phyloP scores from a whole-genome alignment of 2,888 invertebrate species.

The Nemotelus nigrinus region DNA sequence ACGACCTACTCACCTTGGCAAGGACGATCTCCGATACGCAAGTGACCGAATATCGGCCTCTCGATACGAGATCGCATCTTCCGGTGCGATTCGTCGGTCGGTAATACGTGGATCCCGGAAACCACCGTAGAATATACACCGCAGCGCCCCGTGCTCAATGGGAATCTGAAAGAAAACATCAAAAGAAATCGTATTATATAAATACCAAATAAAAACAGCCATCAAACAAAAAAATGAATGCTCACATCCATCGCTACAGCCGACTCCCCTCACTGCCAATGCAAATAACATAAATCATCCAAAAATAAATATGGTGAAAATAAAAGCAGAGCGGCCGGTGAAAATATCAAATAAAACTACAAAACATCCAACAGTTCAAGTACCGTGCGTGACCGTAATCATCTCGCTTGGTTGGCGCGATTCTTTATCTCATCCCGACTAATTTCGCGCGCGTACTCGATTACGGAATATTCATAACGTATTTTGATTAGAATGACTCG shows the following conservation, averaged over 20 bases:
- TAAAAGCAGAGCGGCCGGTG: not conserved
- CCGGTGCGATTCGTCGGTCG: slow-evolving; percentile 58
- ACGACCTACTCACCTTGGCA: slow-evolving; percentile 41
- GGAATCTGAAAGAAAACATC: slow-evolving; percentile 57
- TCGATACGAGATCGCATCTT: slow-evolving; percentile 60
- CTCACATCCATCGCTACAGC: slow-evolving; percentile 25
- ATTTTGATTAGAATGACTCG: not conserved
- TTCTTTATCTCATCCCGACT: not conserved
- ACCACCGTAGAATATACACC: slow-evolving; percentile 60
- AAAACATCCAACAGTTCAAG: slow-evolving; percentile 15
- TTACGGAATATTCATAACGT: not conserved
- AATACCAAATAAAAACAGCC: not conserved
- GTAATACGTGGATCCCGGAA: slow-evolving; percentile 60
- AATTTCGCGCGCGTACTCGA: not conserved
- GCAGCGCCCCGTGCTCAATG: slow-evolving; percentile 58
- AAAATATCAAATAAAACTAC: not conserved
- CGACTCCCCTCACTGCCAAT: not conserved
- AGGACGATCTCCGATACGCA: slow-evolving; percentile 52
- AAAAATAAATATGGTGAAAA: not conserved
- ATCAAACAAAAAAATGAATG: slow-evolving; percentile 24
- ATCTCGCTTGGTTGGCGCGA: not conserved
- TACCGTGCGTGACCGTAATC: not conserved
- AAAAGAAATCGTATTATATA: slow-evolving; percentile 8
- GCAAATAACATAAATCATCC: slow-evolving; percentile 19
- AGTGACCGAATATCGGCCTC: slow-evolving; percentile 60